Base-by-base conservation (phyloP, 2,113 vertebrate species). In the Steatornis caripensis region DNA sequence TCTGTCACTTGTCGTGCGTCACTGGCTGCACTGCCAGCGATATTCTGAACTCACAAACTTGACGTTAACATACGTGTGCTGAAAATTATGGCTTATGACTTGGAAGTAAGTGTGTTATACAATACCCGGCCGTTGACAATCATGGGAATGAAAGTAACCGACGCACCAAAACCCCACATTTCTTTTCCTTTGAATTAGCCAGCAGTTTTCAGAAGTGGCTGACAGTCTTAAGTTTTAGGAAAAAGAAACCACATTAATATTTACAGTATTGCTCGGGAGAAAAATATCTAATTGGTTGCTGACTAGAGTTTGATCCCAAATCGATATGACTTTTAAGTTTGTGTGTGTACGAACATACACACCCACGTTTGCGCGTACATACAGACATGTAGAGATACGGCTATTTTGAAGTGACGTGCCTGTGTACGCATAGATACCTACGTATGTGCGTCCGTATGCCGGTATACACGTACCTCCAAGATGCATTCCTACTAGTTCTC, bases 191-290 rank as follows among this genome's bases (percentile, higher is more conserved):
- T 84, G 89, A 91, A 85, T 64, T 81, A 71, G 32, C 39, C 29
- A n/a, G 60, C 84, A n/a, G 13, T 21, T 90, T 70, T 80, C 55
- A 45, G 54, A 53, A 93, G 45, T 10, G 2, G 9, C 62, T 95
- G 79, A 90, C 94, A 95, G 78, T 10, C 87, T 32, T 45, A 92
- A 88, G 36, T 84, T 84, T 85, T 36, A 92, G 57, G 49, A 45
- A 55, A 51, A 95, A 85, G 57, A 95, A 89, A 26, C 15, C 27
- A 18, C 27, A 64, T 97, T 79, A 94, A 94, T 92, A 84, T 69
- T 91, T 84, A 87, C 64, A 89, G 49, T 53, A 34, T 12, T 64
- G 65, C 79, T 95, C 8, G 14, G 90, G 68, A 89, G 45, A 24
- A 69, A 41, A 27, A 37, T 11, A 21, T 79, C 53, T 75, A 83